Conservation (phyloP, 2,113 vertebrate species). For the Zapornia atra region DNA sequence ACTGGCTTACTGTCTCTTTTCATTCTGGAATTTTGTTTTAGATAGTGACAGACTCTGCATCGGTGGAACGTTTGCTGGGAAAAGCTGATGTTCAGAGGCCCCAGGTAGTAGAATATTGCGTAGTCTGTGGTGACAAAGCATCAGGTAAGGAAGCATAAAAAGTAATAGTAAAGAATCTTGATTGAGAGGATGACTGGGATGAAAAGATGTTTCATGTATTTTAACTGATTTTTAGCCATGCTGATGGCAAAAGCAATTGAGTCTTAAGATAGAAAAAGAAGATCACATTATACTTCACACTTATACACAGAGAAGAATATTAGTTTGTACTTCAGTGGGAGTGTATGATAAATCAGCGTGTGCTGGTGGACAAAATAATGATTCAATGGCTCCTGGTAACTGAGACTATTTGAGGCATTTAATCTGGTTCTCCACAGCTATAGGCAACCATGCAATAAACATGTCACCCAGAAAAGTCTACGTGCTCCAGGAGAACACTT, state of each 20-base stretch:
- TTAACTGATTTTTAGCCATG: background rate
- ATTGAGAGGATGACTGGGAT: background rate
- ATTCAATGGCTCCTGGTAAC: background rate
- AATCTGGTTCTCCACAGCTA: background rate
- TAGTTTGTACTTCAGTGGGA: background rate
- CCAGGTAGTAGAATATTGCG: slow-evolving; percentile 94
- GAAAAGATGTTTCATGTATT: background rate
- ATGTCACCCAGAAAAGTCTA: background rate
- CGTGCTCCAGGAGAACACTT: background rate
- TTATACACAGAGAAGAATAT: background rate
- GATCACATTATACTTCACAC: background rate
- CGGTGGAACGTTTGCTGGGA: slow-evolving; percentile 91
- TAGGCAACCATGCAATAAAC: background rate
- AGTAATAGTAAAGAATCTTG: background rate
- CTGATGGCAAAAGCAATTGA: background rate
- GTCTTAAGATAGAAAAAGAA: background rate
- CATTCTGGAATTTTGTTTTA: slow-evolving; percentile 66
- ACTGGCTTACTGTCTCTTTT: background rate
- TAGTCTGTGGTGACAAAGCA: slow-evolving; percentile 98
- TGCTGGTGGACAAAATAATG: background rate
- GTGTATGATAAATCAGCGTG: background rate
- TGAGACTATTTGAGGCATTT: background rate
- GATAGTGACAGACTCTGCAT: slow-evolving; percentile 96
- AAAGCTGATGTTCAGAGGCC: slow-evolving; percentile 90
- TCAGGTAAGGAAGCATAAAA: slow-evolving; percentile 82